Evolutionary conservation across 2,797 vertebrate genomes (phyloP).

Genomic region (Myotis daubentonii): DNA sequence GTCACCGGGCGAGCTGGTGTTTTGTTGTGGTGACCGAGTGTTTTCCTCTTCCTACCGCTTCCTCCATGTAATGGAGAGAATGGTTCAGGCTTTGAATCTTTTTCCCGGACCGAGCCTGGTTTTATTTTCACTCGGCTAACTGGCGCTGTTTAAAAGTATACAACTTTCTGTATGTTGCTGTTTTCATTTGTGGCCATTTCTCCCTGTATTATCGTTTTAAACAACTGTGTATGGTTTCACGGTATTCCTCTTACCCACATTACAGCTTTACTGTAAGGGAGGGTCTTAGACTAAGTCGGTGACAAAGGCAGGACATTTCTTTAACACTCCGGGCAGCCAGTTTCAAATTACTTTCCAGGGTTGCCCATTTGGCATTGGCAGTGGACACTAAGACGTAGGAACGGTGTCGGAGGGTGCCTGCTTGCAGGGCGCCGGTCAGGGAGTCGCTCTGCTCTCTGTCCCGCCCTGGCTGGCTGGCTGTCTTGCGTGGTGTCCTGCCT

Average conservation of each 20-base stretch:
- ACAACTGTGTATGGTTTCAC: not conserved
- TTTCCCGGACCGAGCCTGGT: not conserved
- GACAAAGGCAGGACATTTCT: not conserved
- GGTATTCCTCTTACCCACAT: not conserved
- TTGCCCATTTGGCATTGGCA: not conserved
- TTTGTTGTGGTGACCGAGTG: not conserved
- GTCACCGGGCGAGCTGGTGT: not conserved
- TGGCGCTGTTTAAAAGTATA: not conserved
- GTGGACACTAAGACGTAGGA: not conserved
- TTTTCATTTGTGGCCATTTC: not conserved
- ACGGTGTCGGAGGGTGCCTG: not conserved
- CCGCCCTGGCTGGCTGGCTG: not conserved
- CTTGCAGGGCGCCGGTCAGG: not conserved
- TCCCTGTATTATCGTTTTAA: not conserved
- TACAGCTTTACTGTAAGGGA: not conserved
- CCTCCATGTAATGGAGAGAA: not conserved
- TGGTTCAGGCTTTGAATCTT: not conserved
- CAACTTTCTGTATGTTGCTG: not conserved
- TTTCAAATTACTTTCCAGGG: not conserved
- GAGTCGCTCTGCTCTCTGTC: not conserved
- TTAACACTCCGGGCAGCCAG: not conserved
- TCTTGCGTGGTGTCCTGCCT: not conserved
- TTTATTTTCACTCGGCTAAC: conserved; percentile 28
- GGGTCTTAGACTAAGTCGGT: not conserved
- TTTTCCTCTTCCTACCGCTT: not conserved